Percentiles rank a stretch among this genome's conserved stretches.
Evolutionary conservation across 2,797 vertebrate genomes (phyloP).

Genomic region (Ptychadena robeensis): DNA sequence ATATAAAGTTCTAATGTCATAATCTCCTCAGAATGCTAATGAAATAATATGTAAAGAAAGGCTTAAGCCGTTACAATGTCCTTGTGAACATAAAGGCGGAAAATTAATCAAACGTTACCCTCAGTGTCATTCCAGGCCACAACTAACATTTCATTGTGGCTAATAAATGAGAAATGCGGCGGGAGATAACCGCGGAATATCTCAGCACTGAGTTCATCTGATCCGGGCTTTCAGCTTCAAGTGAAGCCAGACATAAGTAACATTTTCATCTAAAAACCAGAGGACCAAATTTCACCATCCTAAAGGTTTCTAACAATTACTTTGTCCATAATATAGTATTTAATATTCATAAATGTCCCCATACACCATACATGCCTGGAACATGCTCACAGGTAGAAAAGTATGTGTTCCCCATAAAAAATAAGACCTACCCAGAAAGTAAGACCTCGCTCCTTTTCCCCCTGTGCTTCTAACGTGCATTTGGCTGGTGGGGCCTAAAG

Average conservation of each 20-base stretch:
- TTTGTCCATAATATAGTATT: constrained; percentile 12
- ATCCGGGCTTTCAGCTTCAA: background rate
- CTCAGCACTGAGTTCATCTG: constrained; percentile 13
- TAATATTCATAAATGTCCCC: too few relatives aligned
- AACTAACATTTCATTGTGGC: constrained; percentile 43
- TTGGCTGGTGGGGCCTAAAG: too few relatives aligned
- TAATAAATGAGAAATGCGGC: constrained; percentile 47
- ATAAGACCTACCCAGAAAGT: too few relatives aligned
- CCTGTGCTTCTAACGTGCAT: too few relatives aligned
- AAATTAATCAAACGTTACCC: constrained; percentile 36
- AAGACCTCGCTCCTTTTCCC: too few relatives aligned
- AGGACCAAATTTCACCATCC: constrained; percentile 14
- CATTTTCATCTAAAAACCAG: constrained; percentile 29
- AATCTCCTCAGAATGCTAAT: constrained; percentile 43
- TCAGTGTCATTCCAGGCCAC: constrained; percentile 39
- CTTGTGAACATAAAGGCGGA: constrained; percentile 40
- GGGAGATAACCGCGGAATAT: constrained; percentile 14
- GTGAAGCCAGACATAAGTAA: constrained; percentile 33
- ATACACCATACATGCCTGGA: too few relatives aligned
- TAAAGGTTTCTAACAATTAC: constrained; percentile 15
- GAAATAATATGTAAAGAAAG: constrained; percentile 42
- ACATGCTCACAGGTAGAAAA: too few relatives aligned
- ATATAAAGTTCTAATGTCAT: constrained; percentile 1
- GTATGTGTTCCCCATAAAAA: too few relatives aligned
- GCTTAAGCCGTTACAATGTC: constrained; percentile 48